Percentiles rank a stretch among this genome's conserved stretches.
Conservation (phyloP, 2,797 vertebrate genomes). For the Phoebastria nigripes region DNA sequence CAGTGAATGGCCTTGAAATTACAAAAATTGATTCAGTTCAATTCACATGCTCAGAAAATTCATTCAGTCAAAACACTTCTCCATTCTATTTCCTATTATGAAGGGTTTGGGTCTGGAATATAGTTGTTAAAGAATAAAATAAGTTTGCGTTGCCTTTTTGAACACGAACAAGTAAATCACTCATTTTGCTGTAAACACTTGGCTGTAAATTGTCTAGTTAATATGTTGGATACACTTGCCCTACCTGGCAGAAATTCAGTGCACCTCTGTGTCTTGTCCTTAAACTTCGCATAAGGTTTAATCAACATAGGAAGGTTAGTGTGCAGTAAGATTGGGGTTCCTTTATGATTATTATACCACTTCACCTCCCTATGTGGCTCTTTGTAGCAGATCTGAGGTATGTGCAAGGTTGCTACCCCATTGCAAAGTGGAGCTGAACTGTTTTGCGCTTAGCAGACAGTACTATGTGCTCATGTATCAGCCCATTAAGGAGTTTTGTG, state of each 20-base stretch:
- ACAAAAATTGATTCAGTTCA: slow-evolving; percentile 20
- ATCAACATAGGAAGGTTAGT: not conserved
- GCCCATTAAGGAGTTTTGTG: not conserved
- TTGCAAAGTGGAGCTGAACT: not conserved
- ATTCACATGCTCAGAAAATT: slow-evolving; percentile 7
- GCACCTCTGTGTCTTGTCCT: not conserved
- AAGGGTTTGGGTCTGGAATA: not conserved
- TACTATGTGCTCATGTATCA: not conserved
- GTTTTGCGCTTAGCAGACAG: not conserved
- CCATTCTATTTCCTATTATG: not conserved
- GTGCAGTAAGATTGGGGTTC: not conserved
- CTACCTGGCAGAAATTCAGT: not conserved
- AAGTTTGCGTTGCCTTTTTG: not conserved
- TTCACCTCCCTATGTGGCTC: rapidly evolving
- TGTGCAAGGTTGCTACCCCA: not conserved
- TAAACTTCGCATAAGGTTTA: not conserved
- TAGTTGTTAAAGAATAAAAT: not conserved
- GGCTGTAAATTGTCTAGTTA: not conserved
- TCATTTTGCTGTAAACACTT: not conserved
- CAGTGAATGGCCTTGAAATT: slow-evolving; percentile 20
- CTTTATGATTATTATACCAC: not conserved
- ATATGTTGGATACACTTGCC: not conserved
- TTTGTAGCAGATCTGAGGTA: not conserved
- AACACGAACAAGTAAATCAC: not conserved
- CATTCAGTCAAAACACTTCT: not conserved